Conservation (phyloP, 1,140 invertebrate species). For the Drosophila arawakana region DNA sequence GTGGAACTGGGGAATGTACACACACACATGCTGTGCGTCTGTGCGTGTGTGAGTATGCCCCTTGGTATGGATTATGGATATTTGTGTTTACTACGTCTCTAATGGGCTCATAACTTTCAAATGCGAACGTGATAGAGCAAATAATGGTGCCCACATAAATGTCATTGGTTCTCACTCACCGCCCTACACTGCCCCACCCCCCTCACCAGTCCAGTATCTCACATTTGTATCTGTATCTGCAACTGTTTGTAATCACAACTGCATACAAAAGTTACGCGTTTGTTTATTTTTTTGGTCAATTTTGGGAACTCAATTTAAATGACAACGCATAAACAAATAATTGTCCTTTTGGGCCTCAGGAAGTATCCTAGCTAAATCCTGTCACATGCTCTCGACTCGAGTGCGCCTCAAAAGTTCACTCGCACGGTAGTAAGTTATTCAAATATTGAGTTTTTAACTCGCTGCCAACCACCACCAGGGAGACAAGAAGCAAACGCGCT, state of each 20-base stretch:
- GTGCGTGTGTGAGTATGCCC: slow-evolving; percentile 39
- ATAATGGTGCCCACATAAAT: slow-evolving; percentile 80
- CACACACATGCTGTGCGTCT: too few species aligned
- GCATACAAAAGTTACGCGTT: slow-evolving; percentile 37
- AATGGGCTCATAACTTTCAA: slow-evolving; percentile 80
- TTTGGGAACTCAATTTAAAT: slow-evolving; percentile 83
- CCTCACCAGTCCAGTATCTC: slow-evolving; percentile 22
- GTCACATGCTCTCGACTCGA: slow-evolving; percentile 31
- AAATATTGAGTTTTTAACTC: slow-evolving; percentile 82
- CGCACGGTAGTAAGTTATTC: slow-evolving; percentile 82
- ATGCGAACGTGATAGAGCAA: slow-evolving; percentile 77
- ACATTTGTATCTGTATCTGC: slow-evolving; percentile 33
- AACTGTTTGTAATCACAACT: slow-evolving; percentile 57
- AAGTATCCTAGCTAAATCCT: neutral
- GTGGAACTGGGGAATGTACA: slow-evolving; percentile 33
- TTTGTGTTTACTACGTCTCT: slow-evolving; percentile 78
- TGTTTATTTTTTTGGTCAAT: slow-evolving; percentile 38
- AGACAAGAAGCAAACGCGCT: neutral
- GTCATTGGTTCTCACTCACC: slow-evolving; percentile 3
- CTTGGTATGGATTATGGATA: slow-evolving; percentile 72
- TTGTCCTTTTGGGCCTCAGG: slow-evolving; percentile 76
- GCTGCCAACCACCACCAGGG: slow-evolving; percentile 37
- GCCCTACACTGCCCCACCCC: neutral
- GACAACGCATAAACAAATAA: slow-evolving; percentile 83
- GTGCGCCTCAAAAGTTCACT: slow-evolving; percentile 70